Evolutionary conservation across 2,113 vertebrate species (phyloP), one percentile per base, ranked within the genome.

Genomic region (Mobula hypostoma): DNA sequence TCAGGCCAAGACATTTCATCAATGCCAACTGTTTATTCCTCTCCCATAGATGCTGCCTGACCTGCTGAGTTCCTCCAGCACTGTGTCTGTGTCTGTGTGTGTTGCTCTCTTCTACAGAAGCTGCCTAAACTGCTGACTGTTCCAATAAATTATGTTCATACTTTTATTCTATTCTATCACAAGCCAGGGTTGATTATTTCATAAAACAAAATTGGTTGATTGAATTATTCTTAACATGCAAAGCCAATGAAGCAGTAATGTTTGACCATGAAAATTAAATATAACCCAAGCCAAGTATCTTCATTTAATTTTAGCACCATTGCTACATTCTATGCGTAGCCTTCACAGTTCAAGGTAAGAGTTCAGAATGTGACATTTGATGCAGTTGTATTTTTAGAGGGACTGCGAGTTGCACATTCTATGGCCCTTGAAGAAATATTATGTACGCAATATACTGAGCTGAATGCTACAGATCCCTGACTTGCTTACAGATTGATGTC

Each of bases 391-490:
- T 90, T 32, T 90, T 66, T 90, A 66, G 85, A 21, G 14, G 21
- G n/a, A 29, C 61, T 90, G 61, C 2, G 85, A 68, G 85, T 66
- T 90, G 85, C 85, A 66, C 29, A 90, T 90, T 90, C 85, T 90
- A 5, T 8, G 14, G 14, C 85, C 61, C 17, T 66, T 21, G 58
- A 32, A 19, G 61, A n/a, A 29, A 36, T 24, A 74, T 74, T 74
- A 74, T 74, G 19, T 21, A 24, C 72, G 15, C 72, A 21, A 6
- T 72, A 19, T 21, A 72, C 70, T 0, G 85, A n/a, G 12, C 61
- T 15, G 9, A 3, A 58, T 61, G 5, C 15, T n/a, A 9, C 83
- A 15, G 14, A 58, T 66, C 1, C 32, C 58, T 66, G 29, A 32
- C 6, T 79, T 88, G 29, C 66, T 32, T 66, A 19, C 0, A 29